Evolutionary conservation across 35 echinoderm and acorn worm genomes (phyloP).

Genomic region (Lytechinus variegatus): DNA sequence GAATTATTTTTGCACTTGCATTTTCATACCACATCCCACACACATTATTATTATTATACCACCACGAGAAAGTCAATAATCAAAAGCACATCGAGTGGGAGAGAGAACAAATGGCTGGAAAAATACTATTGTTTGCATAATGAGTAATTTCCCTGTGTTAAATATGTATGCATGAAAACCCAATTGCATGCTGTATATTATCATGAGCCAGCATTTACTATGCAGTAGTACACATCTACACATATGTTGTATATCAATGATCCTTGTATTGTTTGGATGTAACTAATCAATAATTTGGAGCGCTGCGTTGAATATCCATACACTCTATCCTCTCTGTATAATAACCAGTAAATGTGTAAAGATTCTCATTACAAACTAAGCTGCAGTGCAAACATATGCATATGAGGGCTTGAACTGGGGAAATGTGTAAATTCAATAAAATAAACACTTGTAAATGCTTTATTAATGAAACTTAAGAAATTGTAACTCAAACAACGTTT

Average conservation of each 20-base stretch:
- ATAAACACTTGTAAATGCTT: no score
- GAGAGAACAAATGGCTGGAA: constrained; percentile 32
- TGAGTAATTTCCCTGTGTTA: background rate
- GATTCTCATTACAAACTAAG: background rate
- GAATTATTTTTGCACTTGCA: background rate
- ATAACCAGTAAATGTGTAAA: background rate
- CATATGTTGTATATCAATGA: background rate
- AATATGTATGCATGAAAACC: background rate
- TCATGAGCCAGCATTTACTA: background rate
- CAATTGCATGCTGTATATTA: background rate
- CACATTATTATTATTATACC: background rate
- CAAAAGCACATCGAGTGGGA: background rate
- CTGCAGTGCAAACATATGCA: no score
- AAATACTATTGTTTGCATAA: constrained; percentile 26
- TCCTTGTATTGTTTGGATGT: background rate
- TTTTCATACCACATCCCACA: background rate
- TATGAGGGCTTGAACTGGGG: no score
- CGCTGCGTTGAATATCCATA: background rate
- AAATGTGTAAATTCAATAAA: no score
- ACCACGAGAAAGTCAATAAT: background rate
- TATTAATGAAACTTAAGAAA: no score
- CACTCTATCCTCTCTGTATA: background rate
- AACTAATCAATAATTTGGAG: background rate
- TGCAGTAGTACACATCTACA: background rate
- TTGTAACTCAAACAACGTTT: no score